Base-by-base conservation (phyloP, 37 sponge, comb jelly and placozoan genomes). In the Dysidea cf. avara region DNA sequence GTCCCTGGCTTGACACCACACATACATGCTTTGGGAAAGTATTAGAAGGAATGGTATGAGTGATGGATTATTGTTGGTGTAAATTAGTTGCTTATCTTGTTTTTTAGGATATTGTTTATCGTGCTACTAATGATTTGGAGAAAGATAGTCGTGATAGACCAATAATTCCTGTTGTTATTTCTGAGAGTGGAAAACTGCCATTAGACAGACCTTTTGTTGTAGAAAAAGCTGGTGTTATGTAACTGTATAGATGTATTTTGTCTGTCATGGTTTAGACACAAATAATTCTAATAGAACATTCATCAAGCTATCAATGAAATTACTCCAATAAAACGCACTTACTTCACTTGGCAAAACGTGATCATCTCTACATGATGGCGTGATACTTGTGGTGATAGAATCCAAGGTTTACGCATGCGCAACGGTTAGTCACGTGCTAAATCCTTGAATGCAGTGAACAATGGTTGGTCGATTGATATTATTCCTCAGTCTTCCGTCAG, bases 11-110 rank as follows among this genome's bases (percentile, higher is more conserved):
- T 5, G 90, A 90, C 36, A 81, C 53, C 2, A 84, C 85, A 20
- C 90, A 90, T 71, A 84, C 85, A 18, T 84, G 85, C 61, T 90
- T 90, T 66, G 90, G 90, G 2, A 90, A 90, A 52, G 90, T 90
- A 5, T 48, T 89, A 38, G 30, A 57, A 50, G 90, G 90, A 66
- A 89, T 89, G 90, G 90, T 89, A 51, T 46, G 84, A 32, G 25
- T 22, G 32, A 30, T 77, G 29, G 3, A 24, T 68, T 5, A 47
- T 18, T 39, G 39, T 38, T 33, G 4, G 49, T 43, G 4, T 31
- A 71, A 52, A 28, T 2, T 7, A 53, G 38, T 29, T 33, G 7
- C 11, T 18, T 64, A 11, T 4, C 58, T 57, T 46, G 4, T 57
- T 1, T 29, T 21, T 13, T 50, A 89, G 90, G 61, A 80, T 34